Evolutionary conservation across 2,113 vertebrate species (phyloP), one percentile per base, ranked within the genome.

Genomic region (Scatophagus argus): DNA sequence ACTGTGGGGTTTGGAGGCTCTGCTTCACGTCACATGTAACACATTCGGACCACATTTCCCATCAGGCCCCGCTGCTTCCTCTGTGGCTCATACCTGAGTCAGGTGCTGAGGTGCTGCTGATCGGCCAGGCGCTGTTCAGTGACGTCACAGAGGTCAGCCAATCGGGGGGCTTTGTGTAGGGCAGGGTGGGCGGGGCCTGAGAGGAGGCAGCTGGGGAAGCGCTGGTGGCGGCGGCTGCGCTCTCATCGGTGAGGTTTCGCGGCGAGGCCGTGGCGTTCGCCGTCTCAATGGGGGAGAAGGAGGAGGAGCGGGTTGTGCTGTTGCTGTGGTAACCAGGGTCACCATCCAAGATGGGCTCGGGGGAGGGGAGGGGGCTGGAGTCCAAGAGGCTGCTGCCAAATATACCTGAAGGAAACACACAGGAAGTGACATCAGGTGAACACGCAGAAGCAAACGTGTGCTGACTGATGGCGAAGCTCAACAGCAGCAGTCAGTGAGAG

Each of bases 101-200:
- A 0, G 83, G 34, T 0, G 69, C 19, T 0, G 73, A 0, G 2
- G 91, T 78, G 61, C 51, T 49, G 79, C 84, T 23, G 13, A 71
- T 56, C 0, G 82, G 56, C 88, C 82, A 81, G 60, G 63, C 0
- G 2, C 76, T 69, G 79, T 72, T 91, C 25, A 90, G 47, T 0
- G 87, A 86, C 0, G 89, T 79, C 85, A 93, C 82, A 0, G 92
- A 84, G 0, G 32, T 75, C 44, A 93, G 75, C 90, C 89, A 91
- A 82, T 93, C 88, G 39, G 88, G 79, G 6, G 81, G 29, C 3
- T 21, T 8, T 0, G 91, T 89, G 67, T 56, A 19, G 0, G 68
- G 29, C 16, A n/a, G 65, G 0, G 87, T 84, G 79, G 91, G 85
- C 5, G 79, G n/a, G 47, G 85, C 74, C 79, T 60, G 79, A 58